Base-by-base conservation (phyloP, 1,140 invertebrate species). In the Aricia agestis region DNA sequence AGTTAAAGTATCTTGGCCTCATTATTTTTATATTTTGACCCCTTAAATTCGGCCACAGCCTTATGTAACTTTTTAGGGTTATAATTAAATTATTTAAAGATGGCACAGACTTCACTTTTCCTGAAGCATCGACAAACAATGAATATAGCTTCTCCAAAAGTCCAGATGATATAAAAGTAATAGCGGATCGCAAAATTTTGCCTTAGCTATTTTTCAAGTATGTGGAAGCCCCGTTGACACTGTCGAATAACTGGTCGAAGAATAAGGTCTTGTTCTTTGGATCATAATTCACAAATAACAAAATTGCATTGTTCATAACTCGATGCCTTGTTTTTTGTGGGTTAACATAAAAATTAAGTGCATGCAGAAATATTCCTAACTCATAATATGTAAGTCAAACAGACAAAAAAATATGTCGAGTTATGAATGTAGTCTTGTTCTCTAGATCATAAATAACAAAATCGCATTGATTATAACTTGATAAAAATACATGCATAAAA, bases 1-100 rank as follows among this genome's bases (percentile, higher is more conserved):
- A 68, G 19, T 68, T 68, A 31, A 68, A 68, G 7, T 68, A 68
- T 11, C 67, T 18, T 6, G 67, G 67, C 18, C 45, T 52, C 45
- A 68, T 69, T 59, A 69, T 19, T 69, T 36, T 61, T 36, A 61
- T n/a, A 9, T 41, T 79, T 6, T 52, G 18, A 52, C 9, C 25
- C 52, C 7, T 52, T 68, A 57, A 52, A 18, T 52, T 19, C 19
- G 31, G 41, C 67, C 45, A 68, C 42, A 68, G 17, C 67, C 67
- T 31, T 25, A 52, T 13, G 11, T 45, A 68, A 57, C 67, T 68
- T 7, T 31, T 58, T 13, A 68, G 2, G 6, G 67, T 57, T 2
- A 15, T 15, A 6, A 58, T 19, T 19, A 45, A 58, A 58, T 68
- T 57, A 13, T 68, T 19, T 57, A 57, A 7, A 57, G 67, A 52